These are phyloP conservation scores for Dendroctonus ponderosae DNA, from an alignment of 1,140 invertebrate species.

Conservation along the genomic window DNA sequence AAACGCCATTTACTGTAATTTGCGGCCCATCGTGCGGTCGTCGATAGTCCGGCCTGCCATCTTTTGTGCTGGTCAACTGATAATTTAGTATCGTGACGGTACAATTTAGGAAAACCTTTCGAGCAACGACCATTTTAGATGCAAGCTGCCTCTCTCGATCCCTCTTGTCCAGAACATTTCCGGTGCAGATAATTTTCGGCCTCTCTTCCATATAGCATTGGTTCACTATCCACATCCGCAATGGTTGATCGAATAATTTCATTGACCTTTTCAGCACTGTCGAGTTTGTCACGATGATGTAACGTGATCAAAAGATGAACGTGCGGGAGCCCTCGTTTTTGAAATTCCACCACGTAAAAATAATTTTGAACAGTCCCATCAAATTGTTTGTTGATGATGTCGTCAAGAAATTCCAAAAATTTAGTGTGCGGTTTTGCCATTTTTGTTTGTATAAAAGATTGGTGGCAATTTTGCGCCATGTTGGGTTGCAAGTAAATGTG, in stretches of 20 bases:
- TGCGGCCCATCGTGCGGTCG: no score
- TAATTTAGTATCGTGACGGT: no score
- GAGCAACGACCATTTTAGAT: neutral
- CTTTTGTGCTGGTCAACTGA: no score
- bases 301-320: no score
- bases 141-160: neutral
- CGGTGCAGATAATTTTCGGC: neutral
- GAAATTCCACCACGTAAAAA: no score
- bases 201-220: neutral
- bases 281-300: no score
- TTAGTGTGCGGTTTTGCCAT: neutral
- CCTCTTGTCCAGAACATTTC: neutral
- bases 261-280: neutral
- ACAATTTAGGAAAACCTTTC: neutral
- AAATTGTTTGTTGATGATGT: no score
- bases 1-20: no score
- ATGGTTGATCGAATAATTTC: neutral
- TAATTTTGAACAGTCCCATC: no score
- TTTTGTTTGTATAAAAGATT: neutral
- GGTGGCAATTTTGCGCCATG: neutral
- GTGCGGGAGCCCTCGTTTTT: no score
- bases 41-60: no score
- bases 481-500: conserved; percentile 12
- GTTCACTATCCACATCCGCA: neutral
- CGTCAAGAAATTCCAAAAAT: neutral